Conservation (phyloP, 2,888 invertebrate species). For the Napeogenes sylphis region DNA sequence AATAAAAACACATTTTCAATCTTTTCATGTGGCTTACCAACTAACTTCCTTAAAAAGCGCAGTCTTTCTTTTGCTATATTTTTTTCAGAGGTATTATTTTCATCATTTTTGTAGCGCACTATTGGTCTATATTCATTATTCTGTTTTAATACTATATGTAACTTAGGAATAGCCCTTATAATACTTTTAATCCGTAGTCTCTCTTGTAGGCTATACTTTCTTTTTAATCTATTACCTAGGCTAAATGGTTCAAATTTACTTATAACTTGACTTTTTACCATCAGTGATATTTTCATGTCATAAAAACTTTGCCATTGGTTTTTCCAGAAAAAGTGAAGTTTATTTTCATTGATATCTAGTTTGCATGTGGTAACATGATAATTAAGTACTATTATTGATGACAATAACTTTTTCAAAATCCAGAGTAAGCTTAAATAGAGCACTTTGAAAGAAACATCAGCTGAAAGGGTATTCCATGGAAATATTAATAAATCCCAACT, state of each 20-base stretch:
- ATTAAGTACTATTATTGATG: slow-evolving; percentile 60
- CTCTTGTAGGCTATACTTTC: slow-evolving; percentile 39
- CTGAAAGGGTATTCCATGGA: slow-evolving; percentile 47
- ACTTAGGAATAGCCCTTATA: slow-evolving; percentile 57
- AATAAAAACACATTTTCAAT: slow-evolving; percentile 50
- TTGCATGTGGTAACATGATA: slow-evolving; percentile 69
- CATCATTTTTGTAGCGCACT: slow-evolving; percentile 58
- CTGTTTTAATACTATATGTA: slow-evolving; percentile 58
- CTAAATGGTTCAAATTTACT: slow-evolving; percentile 48
- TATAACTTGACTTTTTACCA: slow-evolving; percentile 52
- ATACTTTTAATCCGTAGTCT: slow-evolving; percentile 42
- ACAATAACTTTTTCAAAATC: slow-evolving; percentile 55
- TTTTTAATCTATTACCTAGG: slow-evolving; percentile 47
- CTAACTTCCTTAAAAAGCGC: slow-evolving; percentile 49
- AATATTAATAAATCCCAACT: slow-evolving; percentile 53
- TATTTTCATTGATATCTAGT: slow-evolving; percentile 62
- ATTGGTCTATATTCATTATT: slow-evolving; percentile 62
- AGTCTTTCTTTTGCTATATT: slow-evolving; percentile 59
- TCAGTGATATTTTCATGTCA: slow-evolving; percentile 55
- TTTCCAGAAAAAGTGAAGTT: slow-evolving; percentile 66
- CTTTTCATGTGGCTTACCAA: slow-evolving; percentile 42
- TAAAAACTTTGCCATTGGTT: slow-evolving; percentile 68
- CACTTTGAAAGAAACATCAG: slow-evolving; percentile 32
- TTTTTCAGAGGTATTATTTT: slow-evolving; percentile 43
- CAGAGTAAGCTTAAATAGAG: slow-evolving; percentile 47